These are phyloP conservation scores for Hoplostethus mediterraneus DNA, from an alignment of 2,797 vertebrate genomes.

Conservation along the genomic window DNA sequence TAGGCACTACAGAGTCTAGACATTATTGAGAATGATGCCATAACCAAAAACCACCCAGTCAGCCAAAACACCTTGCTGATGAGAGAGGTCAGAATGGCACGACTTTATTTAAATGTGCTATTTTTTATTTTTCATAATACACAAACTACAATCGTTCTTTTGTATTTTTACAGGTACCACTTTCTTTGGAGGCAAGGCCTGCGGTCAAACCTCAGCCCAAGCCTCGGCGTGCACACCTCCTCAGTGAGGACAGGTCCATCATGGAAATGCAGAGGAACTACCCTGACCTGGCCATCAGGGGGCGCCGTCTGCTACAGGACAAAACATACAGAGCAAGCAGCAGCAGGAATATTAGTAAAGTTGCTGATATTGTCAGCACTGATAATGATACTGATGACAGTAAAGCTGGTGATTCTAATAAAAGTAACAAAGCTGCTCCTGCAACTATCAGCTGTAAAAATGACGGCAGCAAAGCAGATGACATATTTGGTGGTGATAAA, in stretches of 20 bases:
- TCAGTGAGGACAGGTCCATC: slow-evolving; percentile 71
- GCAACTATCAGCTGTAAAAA: accelerated
- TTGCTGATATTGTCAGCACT: not conserved
- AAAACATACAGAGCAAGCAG: slow-evolving; percentile 30
- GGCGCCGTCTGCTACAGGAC: slow-evolving; percentile 60
- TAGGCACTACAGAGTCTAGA: no score
- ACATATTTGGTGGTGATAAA: not conserved
- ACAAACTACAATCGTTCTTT: not conserved
- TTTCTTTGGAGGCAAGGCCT: slow-evolving; percentile 15
- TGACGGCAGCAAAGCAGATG: not conserved
- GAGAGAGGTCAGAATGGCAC: no score
- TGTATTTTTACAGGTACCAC: slow-evolving; percentile 30
- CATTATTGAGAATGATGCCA: no score
- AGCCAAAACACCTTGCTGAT: no score
- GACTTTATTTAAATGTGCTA: no score
- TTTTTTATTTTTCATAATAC: no score
- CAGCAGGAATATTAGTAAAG: slow-evolving; percentile 2
- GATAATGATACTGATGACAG: not conserved
- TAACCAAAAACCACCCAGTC: no score
- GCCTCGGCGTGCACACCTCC: not conserved
- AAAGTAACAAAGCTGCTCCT: not conserved
- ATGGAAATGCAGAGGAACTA: slow-evolving; percentile 82
- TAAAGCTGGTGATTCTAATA: not conserved
- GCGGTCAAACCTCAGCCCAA: slow-evolving; percentile 11
- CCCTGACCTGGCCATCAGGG: slow-evolving; percentile 86